phyloP scores from a whole-genome alignment of 2,113 vertebrate species.

The Colaptes auratus region DNA sequence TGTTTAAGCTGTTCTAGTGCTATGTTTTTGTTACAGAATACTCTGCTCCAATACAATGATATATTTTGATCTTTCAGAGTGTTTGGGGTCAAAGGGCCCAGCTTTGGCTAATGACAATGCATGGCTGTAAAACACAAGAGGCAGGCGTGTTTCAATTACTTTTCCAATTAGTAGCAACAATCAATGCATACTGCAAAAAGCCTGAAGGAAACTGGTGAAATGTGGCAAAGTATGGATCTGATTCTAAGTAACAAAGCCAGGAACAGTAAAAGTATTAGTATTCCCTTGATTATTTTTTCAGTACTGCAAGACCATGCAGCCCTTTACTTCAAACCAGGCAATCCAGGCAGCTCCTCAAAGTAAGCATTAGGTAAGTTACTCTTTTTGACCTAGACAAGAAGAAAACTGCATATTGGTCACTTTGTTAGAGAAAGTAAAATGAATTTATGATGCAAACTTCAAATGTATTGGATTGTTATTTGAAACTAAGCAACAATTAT shows the following conservation, averaged over 20 bases:
- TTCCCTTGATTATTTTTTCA: background rate
- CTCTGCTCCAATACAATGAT: slow-evolving; percentile 2
- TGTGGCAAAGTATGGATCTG: background rate
- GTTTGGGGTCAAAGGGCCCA: slow-evolving; percentile 55
- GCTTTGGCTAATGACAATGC: slow-evolving; percentile 59
- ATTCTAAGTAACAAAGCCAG: slow-evolving; percentile 8
- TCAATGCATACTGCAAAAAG: slow-evolving; percentile 58
- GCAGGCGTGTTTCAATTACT: slow-evolving; percentile 62
- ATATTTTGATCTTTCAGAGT: slow-evolving; percentile 35
- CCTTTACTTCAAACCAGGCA: background rate
- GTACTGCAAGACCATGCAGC: background rate
- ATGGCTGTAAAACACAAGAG: slow-evolving; percentile 48
- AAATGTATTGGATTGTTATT: background rate
- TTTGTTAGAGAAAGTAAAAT: background rate
- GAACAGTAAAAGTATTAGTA: background rate
- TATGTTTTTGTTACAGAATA: slow-evolving; percentile 29
- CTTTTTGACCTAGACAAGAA: background rate
- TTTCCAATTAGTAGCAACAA: slow-evolving; percentile 72
- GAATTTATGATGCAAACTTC: background rate
- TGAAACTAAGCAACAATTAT: background rate
- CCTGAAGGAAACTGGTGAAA: slow-evolving; percentile 48
- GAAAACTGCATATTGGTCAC: background rate
- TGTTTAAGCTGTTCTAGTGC: background rate
- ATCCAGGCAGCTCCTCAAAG: background rate
- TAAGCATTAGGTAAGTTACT: background rate